phyloP scores from a whole-genome alignment of 2,888 invertebrate species.

The Norana najaformis region DNA sequence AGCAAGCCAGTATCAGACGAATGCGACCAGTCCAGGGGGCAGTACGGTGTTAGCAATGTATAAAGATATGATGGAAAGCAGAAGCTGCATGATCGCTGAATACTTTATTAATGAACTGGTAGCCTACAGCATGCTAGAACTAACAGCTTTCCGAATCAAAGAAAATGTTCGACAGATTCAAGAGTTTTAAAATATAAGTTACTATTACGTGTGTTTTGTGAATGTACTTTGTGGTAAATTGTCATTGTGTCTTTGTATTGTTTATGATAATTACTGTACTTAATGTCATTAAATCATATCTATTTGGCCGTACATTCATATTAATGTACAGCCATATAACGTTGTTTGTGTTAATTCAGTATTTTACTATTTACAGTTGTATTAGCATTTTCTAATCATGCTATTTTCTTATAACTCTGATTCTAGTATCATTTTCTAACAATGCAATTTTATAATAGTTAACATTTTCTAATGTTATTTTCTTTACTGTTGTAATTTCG shows the following conservation, averaged over 20 bases:
- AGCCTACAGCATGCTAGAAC: not conserved
- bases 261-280: not conserved
- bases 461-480: not conserved
- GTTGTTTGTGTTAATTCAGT: not conserved
- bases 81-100: not conserved
- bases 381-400: not conserved
- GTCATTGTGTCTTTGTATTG: slow-evolving; percentile 7
- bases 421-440: not conserved
- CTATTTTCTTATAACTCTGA: not conserved
- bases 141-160: not conserved
- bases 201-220: not conserved
- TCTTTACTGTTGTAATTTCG: not conserved
- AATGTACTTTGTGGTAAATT: not conserved
- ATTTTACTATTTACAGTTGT: no score
- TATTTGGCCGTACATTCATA: not conserved
- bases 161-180: not conserved
- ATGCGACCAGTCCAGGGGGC: no score
- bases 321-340: not conserved
- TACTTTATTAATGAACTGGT: not conserved
- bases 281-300: not conserved
- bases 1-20: no score
- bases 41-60: no score
- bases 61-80: not conserved
- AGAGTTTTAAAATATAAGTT: not conserved
- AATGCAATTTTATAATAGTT: not conserved